Evolutionary conservation across 2,888 invertebrate species (phyloP), one percentile per base, ranked within the genome.

Genomic region (Apocheima hispidaria): DNA sequence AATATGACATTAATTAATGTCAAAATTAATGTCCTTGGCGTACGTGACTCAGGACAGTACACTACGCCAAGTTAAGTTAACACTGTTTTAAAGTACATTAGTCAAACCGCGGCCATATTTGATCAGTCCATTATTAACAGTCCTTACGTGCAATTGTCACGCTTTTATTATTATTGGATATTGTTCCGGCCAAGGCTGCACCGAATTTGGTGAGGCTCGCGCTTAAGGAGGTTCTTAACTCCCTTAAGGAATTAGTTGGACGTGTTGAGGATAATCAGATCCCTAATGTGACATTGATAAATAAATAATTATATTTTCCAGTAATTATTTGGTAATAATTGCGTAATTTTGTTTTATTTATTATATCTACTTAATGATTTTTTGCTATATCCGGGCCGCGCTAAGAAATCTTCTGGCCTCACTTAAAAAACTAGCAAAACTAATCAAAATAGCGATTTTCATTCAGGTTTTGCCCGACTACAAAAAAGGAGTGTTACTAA

Each of bases 161-260:
- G 87, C 84, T 87, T 87, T 87, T 87, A 88, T 88, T 88, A 86
- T 89, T 90, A 91, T 90, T 87, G 90, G 84, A 90, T 86, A 90
- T 90, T 91, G 90, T 91, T 88, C 84, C 77, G 63, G 63, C 72
- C 83, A 87, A 87, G 88, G 90, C 79, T 84, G 78, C 51, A 65
- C 78, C 87, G 66, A 78, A 86, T 86, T 88, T 82, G 89, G 90
- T 75, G 73, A 70, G 75, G 83, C 79, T 77, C 71, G 78, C 83
- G 71, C 81, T 79, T 84, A 86, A 69, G 79, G 78, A 73, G 71
- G 75, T 59, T 70, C 72, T 76, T 76, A 75, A 68, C 66, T 70
- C 69, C 74, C 66, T 73, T 72, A 78, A 73, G 76, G 73, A 62
- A 73, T 68, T 67, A 66, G 63, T 63, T 66, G 54, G 70, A 73